phyloP scores from a whole-genome alignment of 1,140 invertebrate genomes.

The Scaptomyza hsui region DNA sequence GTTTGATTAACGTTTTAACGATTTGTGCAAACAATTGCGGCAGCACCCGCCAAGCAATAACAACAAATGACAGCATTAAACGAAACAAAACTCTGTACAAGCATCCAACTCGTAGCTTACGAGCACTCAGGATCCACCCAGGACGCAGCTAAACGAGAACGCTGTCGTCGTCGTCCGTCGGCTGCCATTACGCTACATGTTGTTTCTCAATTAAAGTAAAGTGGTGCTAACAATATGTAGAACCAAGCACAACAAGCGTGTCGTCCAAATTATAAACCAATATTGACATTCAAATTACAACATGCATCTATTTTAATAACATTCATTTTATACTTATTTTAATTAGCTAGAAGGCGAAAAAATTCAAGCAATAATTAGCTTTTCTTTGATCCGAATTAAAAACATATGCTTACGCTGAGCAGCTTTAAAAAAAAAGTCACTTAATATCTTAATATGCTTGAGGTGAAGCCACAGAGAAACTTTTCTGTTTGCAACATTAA shows the following conservation, averaged over 20 bases:
- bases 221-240: conserved; percentile 14
- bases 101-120: conserved; percentile 14
- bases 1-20: conserved; percentile 80
- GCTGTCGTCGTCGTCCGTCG: neutral
- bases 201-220: conserved; percentile 45
- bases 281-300: conserved; percentile 22
- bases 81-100: conserved; percentile 15
- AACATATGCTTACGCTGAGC: too few relatives aligned
- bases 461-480: too few relatives aligned
- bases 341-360: neutral
- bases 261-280: conserved; percentile 24
- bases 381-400: too few relatives aligned
- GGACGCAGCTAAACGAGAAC: neutral
- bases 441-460: too few relatives aligned
- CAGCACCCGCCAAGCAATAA: conserved; percentile 40
- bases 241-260: neutral
- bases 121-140: conserved; percentile 1
- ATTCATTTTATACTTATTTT: neutral
- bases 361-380: neutral
- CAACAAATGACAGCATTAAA: conserved; percentile 5
- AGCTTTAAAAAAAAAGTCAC: too few relatives aligned
- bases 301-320: neutral
- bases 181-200: conserved; percentile 21
- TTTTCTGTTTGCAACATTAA: neutral
- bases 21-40: conserved; percentile 77